Evolutionary conservation across 2,888 invertebrate species (phyloP).

Genomic region (Ophioninae sp.): DNA sequence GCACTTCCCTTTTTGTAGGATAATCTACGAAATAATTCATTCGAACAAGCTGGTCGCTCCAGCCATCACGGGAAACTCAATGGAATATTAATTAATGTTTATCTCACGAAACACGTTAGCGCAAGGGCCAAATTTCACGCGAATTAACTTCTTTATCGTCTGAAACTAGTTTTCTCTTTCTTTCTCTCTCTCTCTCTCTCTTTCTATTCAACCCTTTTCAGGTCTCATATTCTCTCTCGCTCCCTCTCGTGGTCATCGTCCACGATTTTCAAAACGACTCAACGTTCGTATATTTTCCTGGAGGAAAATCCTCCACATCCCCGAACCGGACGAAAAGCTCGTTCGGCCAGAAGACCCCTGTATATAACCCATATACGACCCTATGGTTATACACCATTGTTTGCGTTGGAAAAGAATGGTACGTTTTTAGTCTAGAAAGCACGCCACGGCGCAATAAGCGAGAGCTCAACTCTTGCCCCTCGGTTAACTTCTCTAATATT

Average conservation of each 20-base stretch:
- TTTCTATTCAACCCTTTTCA: background rate
- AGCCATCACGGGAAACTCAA: conserved; percentile 32
- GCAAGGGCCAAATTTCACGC: conserved; percentile 51
- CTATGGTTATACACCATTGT: conserved; percentile 49
- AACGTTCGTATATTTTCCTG: conserved; percentile 10
- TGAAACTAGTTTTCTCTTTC: conserved; percentile 22
- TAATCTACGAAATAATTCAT: conserved; percentile 61
- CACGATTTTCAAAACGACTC: conserved; percentile 35
- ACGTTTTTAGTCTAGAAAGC: conserved; percentile 27
- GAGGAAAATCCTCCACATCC: background rate
- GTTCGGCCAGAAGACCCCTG: conserved; percentile 5
- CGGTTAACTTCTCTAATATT: conserved; percentile 55
- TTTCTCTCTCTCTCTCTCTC: background rate
- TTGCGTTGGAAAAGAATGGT: conserved; percentile 32
- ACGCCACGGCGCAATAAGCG: conserved; percentile 60
- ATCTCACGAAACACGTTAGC: conserved; percentile 57
- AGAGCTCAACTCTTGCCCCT: conserved; percentile 48
- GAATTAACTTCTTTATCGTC: conserved; percentile 60
- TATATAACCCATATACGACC: conserved; percentile 18
- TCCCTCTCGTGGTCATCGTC: background rate
- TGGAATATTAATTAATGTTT: conserved; percentile 63
- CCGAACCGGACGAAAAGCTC: conserved; percentile 4
- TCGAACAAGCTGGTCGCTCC: conserved; percentile 37
- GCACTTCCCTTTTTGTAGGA: background rate
- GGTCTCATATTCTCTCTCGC: background rate